Base-by-base conservation (phyloP, 2,888 invertebrate genomes). In the Actias luna region DNA sequence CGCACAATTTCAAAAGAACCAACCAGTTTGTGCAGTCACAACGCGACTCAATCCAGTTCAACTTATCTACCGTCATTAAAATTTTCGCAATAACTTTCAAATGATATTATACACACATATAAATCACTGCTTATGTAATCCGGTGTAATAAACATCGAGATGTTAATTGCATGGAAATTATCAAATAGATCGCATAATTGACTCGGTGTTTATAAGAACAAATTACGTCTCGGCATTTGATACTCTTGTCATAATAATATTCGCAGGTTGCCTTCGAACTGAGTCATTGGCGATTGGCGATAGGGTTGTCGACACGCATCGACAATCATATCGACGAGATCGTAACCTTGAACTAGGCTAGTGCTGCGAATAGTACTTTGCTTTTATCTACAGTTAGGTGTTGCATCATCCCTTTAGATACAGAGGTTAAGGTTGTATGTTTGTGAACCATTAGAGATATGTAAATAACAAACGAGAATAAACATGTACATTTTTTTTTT, bases 251-350 rank as follows among this genome's bases (percentile, higher is more conserved):
- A 42, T 58, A 64, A 62, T 62, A 66, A 68, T 65, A 69, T 65
- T 64, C 64, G 64, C 63, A 50, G 61, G 57, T 63, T 67, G 66
- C 64, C 67, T 35, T 63, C 62, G 62, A 62, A 66, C 60, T 74
- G 74, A 77, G 60, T 74, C 77, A 73, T 61, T 61, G 62, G 65
- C 67, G 68, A 71, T 75, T 74, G 72, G 64, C 58, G 35, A 35
- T 64, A 55, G 55, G 55, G 55, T 55, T 55, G 55, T 55, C 55
- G 18, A 55, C 5, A 55, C n/a, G 7, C 16, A 29, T 12, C 46
- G 22, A 12, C 22, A 22, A 10, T 46, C 12, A 46, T 22, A 46
- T 12, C 22, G 18, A 46, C 3, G 22, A 8, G 46, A 46, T 46
- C 22, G 22, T n/a, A 42, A 46, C 46, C 46, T 22, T 46, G 46